A percentile compares a stretch with the other conserved stretches of the same genome.
Conservation (phyloP, 2,113 vertebrate species). For the Sturnira hondurensis region DNA sequence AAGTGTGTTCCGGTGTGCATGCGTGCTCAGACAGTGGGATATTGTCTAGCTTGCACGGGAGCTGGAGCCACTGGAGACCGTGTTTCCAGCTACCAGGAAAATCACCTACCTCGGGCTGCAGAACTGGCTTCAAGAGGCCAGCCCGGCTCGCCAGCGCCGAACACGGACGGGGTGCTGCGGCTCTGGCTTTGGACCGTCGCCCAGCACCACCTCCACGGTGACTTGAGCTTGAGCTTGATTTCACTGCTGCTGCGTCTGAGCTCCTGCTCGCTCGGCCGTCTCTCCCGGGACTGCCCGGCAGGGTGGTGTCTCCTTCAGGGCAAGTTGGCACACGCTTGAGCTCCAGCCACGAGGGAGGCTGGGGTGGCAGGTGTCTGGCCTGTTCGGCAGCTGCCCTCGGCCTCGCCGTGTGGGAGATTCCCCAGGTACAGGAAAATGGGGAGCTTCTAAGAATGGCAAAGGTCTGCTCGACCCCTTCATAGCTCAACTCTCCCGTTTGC, state of each 20-base stretch:
- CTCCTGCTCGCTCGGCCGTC: rapidly evolving
- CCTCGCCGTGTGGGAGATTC: neutral
- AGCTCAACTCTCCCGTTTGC: neutral
- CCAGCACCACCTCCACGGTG: rapidly evolving
- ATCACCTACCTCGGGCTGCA: no score
- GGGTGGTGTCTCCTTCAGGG: no score
- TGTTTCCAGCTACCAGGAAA: neutral
- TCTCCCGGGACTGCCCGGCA: neutral
- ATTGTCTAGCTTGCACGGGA: neutral
- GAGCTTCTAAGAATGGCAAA: neutral
- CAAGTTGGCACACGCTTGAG: neutral
- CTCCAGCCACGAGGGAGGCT: neutral
- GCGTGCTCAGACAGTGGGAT: neutral
- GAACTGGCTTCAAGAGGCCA: neutral
- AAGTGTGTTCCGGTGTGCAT: neutral
- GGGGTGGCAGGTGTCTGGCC: neutral
- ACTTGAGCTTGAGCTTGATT: neutral
- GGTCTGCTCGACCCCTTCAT: no score
- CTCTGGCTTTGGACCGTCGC: neutral
- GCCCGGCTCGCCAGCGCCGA: rapidly evolving
- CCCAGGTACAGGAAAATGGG: neutral
- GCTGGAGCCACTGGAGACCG: neutral
- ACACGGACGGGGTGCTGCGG: rapidly evolving
- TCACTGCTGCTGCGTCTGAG: neutral
- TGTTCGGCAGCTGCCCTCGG: neutral